phyloP scores from a whole-genome alignment of 1,140 invertebrate species.

The Drosophila novamexicana region DNA sequence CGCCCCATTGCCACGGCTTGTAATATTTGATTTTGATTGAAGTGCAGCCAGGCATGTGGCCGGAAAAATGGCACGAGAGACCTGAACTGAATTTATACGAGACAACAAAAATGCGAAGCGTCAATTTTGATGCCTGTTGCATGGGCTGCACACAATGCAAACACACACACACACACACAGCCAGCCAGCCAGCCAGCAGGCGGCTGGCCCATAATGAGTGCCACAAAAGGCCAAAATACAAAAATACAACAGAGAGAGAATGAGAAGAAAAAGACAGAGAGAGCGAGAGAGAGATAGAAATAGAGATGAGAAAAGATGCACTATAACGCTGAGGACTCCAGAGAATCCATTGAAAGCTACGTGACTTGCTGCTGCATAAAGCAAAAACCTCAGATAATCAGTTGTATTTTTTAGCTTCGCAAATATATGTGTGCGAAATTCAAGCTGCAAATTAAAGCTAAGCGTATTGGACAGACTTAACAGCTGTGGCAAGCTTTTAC shows the following conservation, averaged over 20 bases:
- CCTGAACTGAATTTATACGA: conserved; percentile 49
- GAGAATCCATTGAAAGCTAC: conserved; percentile 17
- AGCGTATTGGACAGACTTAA: no score
- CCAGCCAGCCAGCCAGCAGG: background rate
- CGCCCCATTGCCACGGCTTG: conserved; percentile 32
- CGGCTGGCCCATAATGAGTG: conserved; percentile 53
- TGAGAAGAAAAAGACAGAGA: no score
- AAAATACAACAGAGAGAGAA: background rate
- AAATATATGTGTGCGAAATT: no score
- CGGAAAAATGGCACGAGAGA: conserved; percentile 67
- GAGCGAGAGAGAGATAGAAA: background rate
- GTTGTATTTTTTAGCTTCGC: no score
- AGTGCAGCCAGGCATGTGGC: conserved; percentile 69
- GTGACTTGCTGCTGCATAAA: conserved; percentile 9
- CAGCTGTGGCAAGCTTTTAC: no score
- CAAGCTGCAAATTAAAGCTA: no score
- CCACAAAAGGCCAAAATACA: conserved; percentile 37
- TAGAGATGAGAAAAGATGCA: conserved; percentile 32
- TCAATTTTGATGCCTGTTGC: conserved; percentile 60
- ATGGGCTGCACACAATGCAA: background rate
- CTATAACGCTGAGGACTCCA: conserved; percentile 50
- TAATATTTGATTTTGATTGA: conserved; percentile 82
- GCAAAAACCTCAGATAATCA: background rate
- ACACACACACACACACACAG: background rate
- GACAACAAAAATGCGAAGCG: background rate